phyloP scores from a whole-genome alignment of 2,888 invertebrate genomes.

The Synanthedon vespiformis region DNA sequence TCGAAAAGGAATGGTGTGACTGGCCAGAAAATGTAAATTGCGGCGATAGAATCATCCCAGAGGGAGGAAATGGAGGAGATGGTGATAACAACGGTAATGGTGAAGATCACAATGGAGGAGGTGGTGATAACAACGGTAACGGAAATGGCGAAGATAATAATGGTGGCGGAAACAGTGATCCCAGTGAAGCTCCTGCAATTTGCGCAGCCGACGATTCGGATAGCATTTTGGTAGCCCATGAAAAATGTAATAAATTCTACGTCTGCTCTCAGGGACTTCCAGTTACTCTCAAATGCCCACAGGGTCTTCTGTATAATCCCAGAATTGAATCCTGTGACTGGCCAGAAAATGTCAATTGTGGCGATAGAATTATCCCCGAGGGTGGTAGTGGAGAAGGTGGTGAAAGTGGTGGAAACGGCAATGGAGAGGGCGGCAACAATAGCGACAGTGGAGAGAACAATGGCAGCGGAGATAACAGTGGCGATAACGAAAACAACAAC shows the following conservation, averaged over 20 bases:
- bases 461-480: slow-evolving; percentile 8
- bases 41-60: slow-evolving; percentile 17
- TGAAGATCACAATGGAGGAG: no score
- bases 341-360: slow-evolving; percentile 21
- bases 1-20: slow-evolving; percentile 21
- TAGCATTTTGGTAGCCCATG: slow-evolving; percentile 24
- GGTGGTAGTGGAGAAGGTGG: neutral
- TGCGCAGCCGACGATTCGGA: slow-evolving; percentile 19
- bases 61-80: slow-evolving; percentile 1
- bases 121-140: no score
- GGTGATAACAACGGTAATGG: no score
- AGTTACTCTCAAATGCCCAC: slow-evolving; percentile 16
- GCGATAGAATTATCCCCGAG: slow-evolving; percentile 8
- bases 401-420: neutral
- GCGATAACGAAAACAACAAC: slow-evolving; percentile 7
- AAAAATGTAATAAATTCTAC: slow-evolving; percentile 28
- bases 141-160: no score
- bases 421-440: neutral
- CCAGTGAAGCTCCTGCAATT: slow-evolving; percentile 19
- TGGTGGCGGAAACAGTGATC: slow-evolving; percentile 16
- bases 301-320: slow-evolving; percentile 21
- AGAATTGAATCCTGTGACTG: slow-evolving; percentile 25
- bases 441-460: neutral
- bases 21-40: slow-evolving; percentile 29
- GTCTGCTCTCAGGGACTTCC: slow-evolving; percentile 21